A percentile compares a stretch with the other conserved stretches of the same genome.
Evolutionary conservation across 2,797 vertebrate species (phyloP).

Genomic region (Artibeus jamaicensis): DNA sequence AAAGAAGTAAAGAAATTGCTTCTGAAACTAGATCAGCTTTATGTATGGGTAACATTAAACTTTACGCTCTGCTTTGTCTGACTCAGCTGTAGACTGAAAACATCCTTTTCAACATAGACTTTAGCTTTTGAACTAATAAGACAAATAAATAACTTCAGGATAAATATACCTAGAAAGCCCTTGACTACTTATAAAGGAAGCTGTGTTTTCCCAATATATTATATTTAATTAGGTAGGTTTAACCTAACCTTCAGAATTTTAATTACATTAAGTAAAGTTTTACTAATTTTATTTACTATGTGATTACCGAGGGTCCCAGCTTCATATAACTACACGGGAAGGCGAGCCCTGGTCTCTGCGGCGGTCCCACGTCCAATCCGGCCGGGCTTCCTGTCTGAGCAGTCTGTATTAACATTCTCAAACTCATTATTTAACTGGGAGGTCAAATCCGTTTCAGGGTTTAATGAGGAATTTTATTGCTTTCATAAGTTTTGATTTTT

Average conservation of each 20-base stretch:
- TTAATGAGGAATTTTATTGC: slow-evolving; percentile 52
- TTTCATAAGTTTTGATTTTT: background rate
- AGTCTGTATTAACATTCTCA: background rate
- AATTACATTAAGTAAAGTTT: slow-evolving; percentile 62
- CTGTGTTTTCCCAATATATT: slow-evolving; percentile 59
- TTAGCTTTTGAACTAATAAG: slow-evolving; percentile 50
- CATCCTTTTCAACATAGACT: slow-evolving; percentile 1
- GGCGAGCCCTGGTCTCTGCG: background rate
- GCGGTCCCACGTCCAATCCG: slow-evolving; percentile 32
- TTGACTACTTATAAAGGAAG: slow-evolving; percentile 47
- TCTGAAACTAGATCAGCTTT: background rate
- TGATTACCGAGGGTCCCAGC: slow-evolving; percentile 56
- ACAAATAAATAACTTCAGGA: slow-evolving; percentile 56
- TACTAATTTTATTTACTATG: slow-evolving; percentile 69
- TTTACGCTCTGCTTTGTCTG: background rate
- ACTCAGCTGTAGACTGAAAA: slow-evolving; percentile 13
- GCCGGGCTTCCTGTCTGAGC: slow-evolving; percentile 40
- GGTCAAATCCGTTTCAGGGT: slow-evolving; percentile 8
- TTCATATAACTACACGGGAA: slow-evolving; percentile 52
- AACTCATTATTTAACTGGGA: slow-evolving; percentile 47
- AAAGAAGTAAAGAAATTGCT: background rate
- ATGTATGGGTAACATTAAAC: background rate
- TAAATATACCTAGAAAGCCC: slow-evolving; percentile 56
- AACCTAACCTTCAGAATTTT: slow-evolving; percentile 70
- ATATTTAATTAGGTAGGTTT: slow-evolving; percentile 64